Percentiles rank a stretch among this genome's conserved stretches.
Conservation (phyloP, 2,888 invertebrate species). For the Synanthedon andrenaeformis region DNA sequence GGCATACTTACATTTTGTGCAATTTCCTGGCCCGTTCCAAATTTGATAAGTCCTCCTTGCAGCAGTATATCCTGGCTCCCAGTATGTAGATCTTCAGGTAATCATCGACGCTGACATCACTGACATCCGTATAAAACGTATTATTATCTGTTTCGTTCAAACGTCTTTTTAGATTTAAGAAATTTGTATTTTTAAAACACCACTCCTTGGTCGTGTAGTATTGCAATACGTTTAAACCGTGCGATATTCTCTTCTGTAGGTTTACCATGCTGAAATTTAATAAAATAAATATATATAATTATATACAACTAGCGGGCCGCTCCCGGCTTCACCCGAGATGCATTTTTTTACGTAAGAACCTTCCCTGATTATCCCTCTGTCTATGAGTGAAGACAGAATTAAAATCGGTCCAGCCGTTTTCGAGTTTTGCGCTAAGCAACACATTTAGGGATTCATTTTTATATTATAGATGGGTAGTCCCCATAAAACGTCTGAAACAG, state of each 20-base stretch:
- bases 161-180: constrained; percentile 58
- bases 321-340: no score
- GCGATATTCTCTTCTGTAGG: constrained; percentile 73
- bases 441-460: no score
- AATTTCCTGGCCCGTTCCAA: constrained; percentile 78
- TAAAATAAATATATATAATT: neutral
- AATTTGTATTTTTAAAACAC: constrained; percentile 78
- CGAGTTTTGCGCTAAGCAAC: no score
- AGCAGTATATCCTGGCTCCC: constrained; percentile 84
- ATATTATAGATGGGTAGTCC: no score
- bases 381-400: no score
- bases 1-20: constrained; percentile 65
- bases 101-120: constrained; percentile 46
- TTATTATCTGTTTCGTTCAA: constrained; percentile 71
- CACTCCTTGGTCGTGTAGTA: constrained; percentile 88
- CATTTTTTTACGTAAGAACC: no score
- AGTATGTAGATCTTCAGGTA: constrained; percentile 73
- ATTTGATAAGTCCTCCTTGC: constrained; percentile 84
- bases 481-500: no score
- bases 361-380: no score
- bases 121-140: constrained; percentile 71
- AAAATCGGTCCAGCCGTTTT: no score
- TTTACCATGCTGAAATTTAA: constrained; percentile 71
- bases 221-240: constrained; percentile 76
- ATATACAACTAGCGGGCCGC: no score